Evolutionary conservation across 2,113 vertebrate species (phyloP).

Genomic region (Gymnobelideus leadbeateri): DNA sequence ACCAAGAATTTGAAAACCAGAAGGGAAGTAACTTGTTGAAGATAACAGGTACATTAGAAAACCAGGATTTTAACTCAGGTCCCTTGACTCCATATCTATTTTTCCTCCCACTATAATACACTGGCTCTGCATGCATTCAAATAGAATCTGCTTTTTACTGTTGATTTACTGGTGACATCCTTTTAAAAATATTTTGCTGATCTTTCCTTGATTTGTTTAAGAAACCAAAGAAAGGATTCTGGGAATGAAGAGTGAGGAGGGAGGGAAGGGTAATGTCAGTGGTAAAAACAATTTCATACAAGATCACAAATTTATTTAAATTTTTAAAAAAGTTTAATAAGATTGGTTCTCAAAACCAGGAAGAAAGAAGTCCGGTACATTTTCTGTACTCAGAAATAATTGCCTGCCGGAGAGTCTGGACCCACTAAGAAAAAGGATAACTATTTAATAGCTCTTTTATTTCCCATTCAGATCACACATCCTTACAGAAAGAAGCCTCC

Average conservation of each 20-base stretch:
- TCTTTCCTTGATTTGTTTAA: conserved; percentile 54
- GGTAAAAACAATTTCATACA: conserved; percentile 39
- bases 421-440: conserved; percentile 38
- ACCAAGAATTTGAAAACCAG: not conserved
- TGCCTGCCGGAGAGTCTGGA: not conserved
- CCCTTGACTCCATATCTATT: no score
- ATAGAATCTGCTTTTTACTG: not conserved
- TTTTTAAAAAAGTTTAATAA: conserved; percentile 49
- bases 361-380: conserved; percentile 30
- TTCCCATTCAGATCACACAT: conserved; percentile 70
- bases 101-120: not conserved
- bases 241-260: not conserved
- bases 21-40: not conserved
- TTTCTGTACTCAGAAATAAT: not conserved
- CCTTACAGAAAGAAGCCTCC: conserved; percentile 54
- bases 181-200: conserved; percentile 33
- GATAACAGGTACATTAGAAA: not conserved
- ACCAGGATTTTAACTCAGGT: not conserved
- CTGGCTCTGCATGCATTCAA: not conserved
- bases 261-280: conserved; percentile 8
- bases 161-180: not conserved
- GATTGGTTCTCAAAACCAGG: conserved; percentile 33
- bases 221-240: not conserved
- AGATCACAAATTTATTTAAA: conserved; percentile 45
- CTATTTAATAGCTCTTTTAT: conserved; percentile 63